Evolutionary conservation across 2,113 vertebrate genomes (phyloP).

Genomic region (Grammomys surdaster): DNA sequence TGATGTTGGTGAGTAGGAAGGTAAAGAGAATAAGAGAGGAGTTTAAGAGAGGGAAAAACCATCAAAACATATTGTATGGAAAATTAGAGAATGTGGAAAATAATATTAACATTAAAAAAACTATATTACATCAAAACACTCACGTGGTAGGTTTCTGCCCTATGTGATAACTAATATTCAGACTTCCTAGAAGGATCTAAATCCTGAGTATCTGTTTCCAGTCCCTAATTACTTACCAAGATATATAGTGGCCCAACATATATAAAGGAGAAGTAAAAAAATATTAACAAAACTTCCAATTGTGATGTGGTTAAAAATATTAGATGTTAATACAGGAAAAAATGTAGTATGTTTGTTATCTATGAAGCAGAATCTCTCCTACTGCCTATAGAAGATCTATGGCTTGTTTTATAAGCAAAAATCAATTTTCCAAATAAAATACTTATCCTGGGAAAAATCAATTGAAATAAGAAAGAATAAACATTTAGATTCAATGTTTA

Average conservation of each 20-base stretch:
- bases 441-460: not conserved
- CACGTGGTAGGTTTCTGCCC: too few species aligned
- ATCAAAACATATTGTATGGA: too few species aligned
- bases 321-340: not conserved
- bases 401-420: not conserved
- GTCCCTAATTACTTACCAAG: not conserved
- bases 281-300: not conserved
- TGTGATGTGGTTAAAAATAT: not conserved
- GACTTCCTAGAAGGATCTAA: too few species aligned
- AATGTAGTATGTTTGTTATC: not conserved
- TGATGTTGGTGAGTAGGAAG: too few species aligned
- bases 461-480: not conserved
- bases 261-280: not conserved
- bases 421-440: not conserved
- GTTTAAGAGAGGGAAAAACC: too few species aligned
- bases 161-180: too few species aligned
- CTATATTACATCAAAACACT: too few species aligned
- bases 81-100: too few species aligned
- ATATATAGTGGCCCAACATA: not conserved
- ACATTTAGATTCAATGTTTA: not conserved
- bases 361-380: not conserved
- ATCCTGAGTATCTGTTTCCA: not conserved
- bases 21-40: too few species aligned
- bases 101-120: too few species aligned
- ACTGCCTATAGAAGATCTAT: not conserved